Percentiles rank a stretch among this genome's conserved stretches.
phyloP scores from a whole-genome alignment of 2,113 vertebrate species.

The Odontesthes bonariensis region DNA sequence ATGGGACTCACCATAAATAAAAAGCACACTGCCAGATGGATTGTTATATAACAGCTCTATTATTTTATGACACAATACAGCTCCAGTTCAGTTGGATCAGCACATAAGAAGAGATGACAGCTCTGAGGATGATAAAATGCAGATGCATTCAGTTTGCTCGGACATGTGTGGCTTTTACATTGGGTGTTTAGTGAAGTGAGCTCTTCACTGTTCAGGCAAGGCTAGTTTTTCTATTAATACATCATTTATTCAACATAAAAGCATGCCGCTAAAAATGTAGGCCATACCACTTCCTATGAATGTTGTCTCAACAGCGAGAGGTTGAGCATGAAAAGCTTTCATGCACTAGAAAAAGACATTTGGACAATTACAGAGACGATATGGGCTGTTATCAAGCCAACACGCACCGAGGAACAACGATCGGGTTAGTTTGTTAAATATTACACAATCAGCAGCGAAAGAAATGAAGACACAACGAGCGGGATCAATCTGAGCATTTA shows the following conservation, averaged over 20 bases:
- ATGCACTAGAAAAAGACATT: slow-evolving; percentile 3
- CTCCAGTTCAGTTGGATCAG: neutral
- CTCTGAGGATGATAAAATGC: neutral
- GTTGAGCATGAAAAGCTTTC: slow-evolving; percentile 39
- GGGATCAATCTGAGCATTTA: neutral
- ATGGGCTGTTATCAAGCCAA: neutral
- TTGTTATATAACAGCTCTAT: neutral
- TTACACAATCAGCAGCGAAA: neutral
- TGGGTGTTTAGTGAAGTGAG: slow-evolving; percentile 13
- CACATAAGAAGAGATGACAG: neutral
- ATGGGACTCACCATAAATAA: no score
- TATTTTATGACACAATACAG: neutral
- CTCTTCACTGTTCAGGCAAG: slow-evolving; percentile 20
- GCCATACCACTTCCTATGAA: slow-evolving; percentile 57
- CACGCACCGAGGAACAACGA: neutral
- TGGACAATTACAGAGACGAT: neutral
- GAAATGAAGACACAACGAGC: neutral
- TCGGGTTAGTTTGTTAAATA: slow-evolving; percentile 18
- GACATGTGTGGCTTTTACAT: neutral
- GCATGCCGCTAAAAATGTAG: slow-evolving; percentile 39
- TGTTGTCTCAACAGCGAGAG: slow-evolving; percentile 9
- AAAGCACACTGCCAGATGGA: neutral
- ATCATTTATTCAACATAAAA: slow-evolving; percentile 47
- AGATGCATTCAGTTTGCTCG: neutral
- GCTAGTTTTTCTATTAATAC: slow-evolving; percentile 57